Evolutionary conservation across 2,888 invertebrate genomes (phyloP), one percentile per base, ranked within the genome.

Genomic region (Watsonalla binaria): DNA sequence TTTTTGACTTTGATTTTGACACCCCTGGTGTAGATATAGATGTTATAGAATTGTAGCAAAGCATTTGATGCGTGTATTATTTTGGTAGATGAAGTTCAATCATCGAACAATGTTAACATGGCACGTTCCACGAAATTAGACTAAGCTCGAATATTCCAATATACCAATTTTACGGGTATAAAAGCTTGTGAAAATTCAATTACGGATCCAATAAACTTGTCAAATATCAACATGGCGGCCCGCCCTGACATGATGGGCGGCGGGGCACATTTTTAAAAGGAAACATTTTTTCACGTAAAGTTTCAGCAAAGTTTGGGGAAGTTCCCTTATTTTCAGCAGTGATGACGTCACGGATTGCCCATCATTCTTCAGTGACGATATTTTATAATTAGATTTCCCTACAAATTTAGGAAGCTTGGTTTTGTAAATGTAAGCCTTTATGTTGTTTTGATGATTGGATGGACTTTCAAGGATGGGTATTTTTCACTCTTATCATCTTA

Each of bases 151-250:
- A 57, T 60, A 61, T 54, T 61, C 63, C 73, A 73, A 77, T 74
- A 77, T 72, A 72, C 65, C 39, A 37, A 49, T 79, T 80, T 78
- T 77, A 74, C 76, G 71, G 71, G 65, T 77, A 78, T 74, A 76
- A 77, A 78, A 76, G 77, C 80, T 76, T 75, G 70, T 74, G 75
- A 76, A 81, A 81, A 81, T 82, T 82, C 79, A 82, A 82, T 82
- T 84, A 84, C 78, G 70, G 77, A 71, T 73, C 78, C 82, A 82
- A 84, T 84, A 81, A 84, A 80, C 71, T 80, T 81, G 81, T 84
- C 83, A 84, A 83, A 82, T 75, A 82, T 82, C 82, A 80, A 78
- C 77, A 77, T 60, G 64, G 69, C 47, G 65, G 65, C 61, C 58
- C 64, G 63, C 62, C 60, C 53, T 63, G 65, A 57, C 46, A 49